These are phyloP conservation scores for Dipodomys stephensi DNA, from an alignment of 2,113 vertebrate species.

Conservation along the genomic window DNA sequence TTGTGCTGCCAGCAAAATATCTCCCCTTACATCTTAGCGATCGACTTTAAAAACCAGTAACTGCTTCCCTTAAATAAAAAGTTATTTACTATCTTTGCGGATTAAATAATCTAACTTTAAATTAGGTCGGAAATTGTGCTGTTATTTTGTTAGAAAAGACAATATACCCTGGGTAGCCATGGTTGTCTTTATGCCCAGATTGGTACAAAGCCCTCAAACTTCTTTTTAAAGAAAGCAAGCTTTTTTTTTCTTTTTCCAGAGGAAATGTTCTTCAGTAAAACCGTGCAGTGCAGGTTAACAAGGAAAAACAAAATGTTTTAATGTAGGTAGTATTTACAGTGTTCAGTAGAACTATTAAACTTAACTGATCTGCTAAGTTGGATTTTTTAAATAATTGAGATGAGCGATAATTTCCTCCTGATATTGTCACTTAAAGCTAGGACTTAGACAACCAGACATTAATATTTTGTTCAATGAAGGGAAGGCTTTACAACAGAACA, in stretches of 20 bases:
- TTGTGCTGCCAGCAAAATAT: constrained; percentile 64
- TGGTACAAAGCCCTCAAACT: background rate
- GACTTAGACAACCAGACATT: constrained; percentile 22
- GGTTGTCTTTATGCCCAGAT: constrained; percentile 12
- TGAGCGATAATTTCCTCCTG: constrained; percentile 45
- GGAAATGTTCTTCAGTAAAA: background rate
- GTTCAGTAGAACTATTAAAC: constrained; percentile 34
- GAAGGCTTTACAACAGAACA: background rate
- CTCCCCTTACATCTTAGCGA: constrained; percentile 78
- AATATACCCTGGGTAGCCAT: background rate
- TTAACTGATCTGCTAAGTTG: background rate
- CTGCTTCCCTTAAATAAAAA: constrained; percentile 67
- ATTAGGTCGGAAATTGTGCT: background rate
- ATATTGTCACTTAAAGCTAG: constrained; percentile 52
- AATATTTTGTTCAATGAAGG: constrained; percentile 42
- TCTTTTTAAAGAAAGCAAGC: background rate
- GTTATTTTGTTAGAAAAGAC: constrained; percentile 40
- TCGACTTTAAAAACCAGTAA: constrained; percentile 60
- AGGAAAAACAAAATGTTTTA: constrained; percentile 7
- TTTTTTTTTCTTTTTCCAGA: background rate
- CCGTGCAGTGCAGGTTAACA: constrained; percentile 8
- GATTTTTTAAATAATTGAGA: constrained; percentile 27
- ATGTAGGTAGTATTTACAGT: background rate
- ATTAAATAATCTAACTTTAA: constrained; percentile 45
- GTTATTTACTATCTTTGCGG: background rate